Base-by-base conservation (phyloP, 2,888 invertebrate genomes). In the Ctenicera cuprea region DNA sequence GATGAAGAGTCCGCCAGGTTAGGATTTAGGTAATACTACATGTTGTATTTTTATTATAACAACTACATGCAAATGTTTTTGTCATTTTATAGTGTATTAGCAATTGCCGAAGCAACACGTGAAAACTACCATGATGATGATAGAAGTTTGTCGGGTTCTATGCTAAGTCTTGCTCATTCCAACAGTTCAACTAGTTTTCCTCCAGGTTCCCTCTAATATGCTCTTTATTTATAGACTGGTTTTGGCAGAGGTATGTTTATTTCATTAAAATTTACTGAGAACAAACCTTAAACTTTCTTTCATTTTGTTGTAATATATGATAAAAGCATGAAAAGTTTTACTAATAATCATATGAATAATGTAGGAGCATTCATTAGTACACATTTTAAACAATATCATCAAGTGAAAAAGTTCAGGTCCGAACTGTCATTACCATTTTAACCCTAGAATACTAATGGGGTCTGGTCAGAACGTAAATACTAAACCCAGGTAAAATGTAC, bases 111-210 rank as follows among this genome's bases (percentile, higher is more conserved):
- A 88, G 95, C 95, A 85, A 95, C 96, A 82, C 92, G 95, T 83
- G 96, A 96, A 87, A 92, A 93, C 81, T 96, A 95, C 89, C 94
- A 94, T 82, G 96, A 96, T 82, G 96, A 96, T 87, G 97, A 97
- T 87, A 94, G 94, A 84, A 96, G 96, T 85, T 91, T 97, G 81
- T 96, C 97, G 74, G 97, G 97, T 83, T 97, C 97, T 82, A 95
- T 97, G 94, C 90, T 95, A 85, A 97, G 97, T 89, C 92, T 98
- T 88, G 96, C 96, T 80, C 96, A 96, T 90, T 96, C 96, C 91
- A 96, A 96, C 91, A 97, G 96, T 88, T 96, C 96, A 83, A 95
- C 95, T 85, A 95, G 95, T 89, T 95, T 95, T 89, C 95, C 95
- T 83, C 94, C 95, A 92, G 88, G 79, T 57, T 80, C 79, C 52